Percentiles rank a stretch among this genome's conserved stretches.
Evolutionary conservation across 1,140 invertebrate genomes (phyloP).

Genomic region (Atta colombica): DNA sequence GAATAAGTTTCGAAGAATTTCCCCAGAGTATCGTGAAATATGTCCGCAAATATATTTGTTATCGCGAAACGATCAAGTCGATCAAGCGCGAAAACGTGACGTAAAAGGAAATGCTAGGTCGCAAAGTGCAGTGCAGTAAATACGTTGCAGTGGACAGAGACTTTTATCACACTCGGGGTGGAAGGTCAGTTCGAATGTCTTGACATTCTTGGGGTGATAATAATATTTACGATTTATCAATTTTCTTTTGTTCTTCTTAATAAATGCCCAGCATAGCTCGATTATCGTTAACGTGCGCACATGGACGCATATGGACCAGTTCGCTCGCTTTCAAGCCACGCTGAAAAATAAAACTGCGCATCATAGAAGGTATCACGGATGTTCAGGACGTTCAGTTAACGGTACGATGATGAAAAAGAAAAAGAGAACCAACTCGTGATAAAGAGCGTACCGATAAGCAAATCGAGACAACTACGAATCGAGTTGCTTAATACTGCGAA

Average conservation of each 20-base stretch:
- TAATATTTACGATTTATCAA: slow-evolving; percentile 40
- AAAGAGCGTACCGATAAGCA: background rate
- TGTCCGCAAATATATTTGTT: slow-evolving; percentile 22
- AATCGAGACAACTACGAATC: background rate
- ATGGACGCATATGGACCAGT: background rate
- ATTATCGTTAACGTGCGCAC: background rate
- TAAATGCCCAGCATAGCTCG: background rate
- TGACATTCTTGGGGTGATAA: slow-evolving; percentile 17
- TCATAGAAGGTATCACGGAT: slow-evolving; percentile 21
- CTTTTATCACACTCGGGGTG: slow-evolving; percentile 37
- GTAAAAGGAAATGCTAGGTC: slow-evolving; percentile 52
- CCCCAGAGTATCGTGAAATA: background rate
- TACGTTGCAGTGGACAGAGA: slow-evolving; percentile 6
- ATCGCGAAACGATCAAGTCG: slow-evolving; percentile 25
- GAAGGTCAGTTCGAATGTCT: slow-evolving; percentile 34
- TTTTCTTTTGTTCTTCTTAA: slow-evolving; percentile 29
- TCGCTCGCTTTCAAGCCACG: background rate
- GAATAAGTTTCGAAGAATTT: slow-evolving; percentile 3
- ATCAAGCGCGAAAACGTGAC: slow-evolving; percentile 45
- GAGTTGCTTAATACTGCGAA: background rate
- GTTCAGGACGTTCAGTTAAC: background rate
- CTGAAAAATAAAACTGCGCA: slow-evolving; percentile 12
- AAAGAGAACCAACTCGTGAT: background rate
- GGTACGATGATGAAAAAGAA: background rate
- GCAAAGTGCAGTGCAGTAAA: slow-evolving; percentile 20